Evolutionary conservation across 2,797 vertebrate species (phyloP).

Genomic region (Mormyrops boulengeri): DNA sequence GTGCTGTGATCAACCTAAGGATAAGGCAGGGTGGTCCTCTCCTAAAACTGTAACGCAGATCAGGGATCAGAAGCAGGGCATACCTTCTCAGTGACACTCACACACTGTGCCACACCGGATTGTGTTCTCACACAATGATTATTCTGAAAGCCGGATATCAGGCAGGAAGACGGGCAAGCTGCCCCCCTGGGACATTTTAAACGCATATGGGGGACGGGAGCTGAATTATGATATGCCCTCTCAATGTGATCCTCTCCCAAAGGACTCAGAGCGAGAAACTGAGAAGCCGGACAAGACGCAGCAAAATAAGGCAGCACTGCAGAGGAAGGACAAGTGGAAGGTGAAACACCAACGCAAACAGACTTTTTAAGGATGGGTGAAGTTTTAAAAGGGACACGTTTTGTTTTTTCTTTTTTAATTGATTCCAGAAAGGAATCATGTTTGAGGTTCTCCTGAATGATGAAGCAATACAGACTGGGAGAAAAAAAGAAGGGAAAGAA

Average conservation of each 20-base stretch:
- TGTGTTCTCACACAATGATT: not conserved
- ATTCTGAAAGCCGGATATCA: not conserved
- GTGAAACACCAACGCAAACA: constrained; percentile 40
- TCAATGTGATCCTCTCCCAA: not conserved
- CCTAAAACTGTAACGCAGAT: constrained; percentile 3
- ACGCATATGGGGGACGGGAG: constrained; percentile 51
- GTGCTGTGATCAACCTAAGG: not conserved
- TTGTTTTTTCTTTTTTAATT: not conserved
- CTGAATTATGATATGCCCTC: not conserved
- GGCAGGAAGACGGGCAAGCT: not conserved
- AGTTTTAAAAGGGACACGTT: not conserved
- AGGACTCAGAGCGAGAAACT: not conserved
- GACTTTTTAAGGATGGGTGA: not conserved
- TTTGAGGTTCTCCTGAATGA: constrained; percentile 78
- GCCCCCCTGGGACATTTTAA: constrained; percentile 33
- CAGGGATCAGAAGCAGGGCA: constrained; percentile 23
- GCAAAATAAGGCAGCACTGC: not conserved
- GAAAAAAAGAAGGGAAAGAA: constrained; percentile 38
- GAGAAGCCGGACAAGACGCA: not conserved
- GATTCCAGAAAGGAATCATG: constrained; percentile 70
- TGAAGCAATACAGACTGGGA: constrained; percentile 30
- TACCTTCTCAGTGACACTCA: constrained; percentile 37
- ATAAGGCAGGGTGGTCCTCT: not conserved
- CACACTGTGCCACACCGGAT: not conserved
- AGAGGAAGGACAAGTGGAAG: constrained; percentile 57